These are phyloP conservation scores for Blastobasis adustella DNA, from an alignment of 2,888 invertebrate genomes.

Conservation along the genomic window DNA sequence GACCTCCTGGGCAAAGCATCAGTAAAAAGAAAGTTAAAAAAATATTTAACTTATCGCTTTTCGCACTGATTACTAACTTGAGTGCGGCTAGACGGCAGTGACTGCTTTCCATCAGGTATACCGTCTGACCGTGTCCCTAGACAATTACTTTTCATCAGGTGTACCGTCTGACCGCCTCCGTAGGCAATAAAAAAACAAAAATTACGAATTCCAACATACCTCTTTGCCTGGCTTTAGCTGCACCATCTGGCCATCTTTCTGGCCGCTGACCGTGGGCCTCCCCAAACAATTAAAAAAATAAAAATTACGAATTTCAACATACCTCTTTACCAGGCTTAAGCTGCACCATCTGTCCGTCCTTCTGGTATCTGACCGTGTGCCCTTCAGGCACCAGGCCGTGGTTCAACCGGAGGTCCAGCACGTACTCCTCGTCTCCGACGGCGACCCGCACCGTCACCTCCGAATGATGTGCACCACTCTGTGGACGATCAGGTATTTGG, in stretches of 20 bases:
- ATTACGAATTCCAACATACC: constrained; percentile 60
- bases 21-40: too few species aligned
- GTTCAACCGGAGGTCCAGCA: constrained; percentile 83
- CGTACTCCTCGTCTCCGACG: constrained; percentile 78
- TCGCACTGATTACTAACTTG: too few species aligned
- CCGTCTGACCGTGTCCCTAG: too few species aligned
- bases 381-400: constrained; percentile 80
- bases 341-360: constrained; percentile 66
- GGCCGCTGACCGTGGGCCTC: constrained; percentile 75
- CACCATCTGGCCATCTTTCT: too few species aligned
- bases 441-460: constrained; percentile 77
- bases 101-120: too few species aligned
- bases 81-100: too few species aligned
- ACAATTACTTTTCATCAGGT: too few species aligned
- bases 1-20: too few species aligned
- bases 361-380: constrained; percentile 78
- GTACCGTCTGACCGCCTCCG: too few species aligned
- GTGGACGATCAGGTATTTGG: constrained; percentile 15
- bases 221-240: constrained; percentile 73
- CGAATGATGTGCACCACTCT: constrained; percentile 56
- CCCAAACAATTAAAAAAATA: too few species aligned
- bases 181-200: too few species aligned
- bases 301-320: constrained; percentile 6
- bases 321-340: constrained; percentile 75
- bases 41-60: too few species aligned